Percentiles rank a stretch among this genome's conserved stretches.
Evolutionary conservation across 2,888 invertebrate species (phyloP).

Genomic region (Cecidostiba fungosa): DNA sequence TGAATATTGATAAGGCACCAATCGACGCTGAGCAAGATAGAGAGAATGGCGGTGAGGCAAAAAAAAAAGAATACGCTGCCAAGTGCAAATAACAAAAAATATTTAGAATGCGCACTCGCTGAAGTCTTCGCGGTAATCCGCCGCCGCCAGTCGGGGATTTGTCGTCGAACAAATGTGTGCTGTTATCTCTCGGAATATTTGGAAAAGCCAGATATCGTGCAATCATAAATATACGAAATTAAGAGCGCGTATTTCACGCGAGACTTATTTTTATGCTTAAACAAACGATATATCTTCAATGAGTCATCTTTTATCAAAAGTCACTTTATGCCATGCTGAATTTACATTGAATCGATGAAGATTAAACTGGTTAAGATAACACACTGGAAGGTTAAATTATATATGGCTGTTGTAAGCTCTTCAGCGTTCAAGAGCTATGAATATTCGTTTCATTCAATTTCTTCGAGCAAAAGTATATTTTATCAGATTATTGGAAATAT

Average conservation of each 20-base stretch:
- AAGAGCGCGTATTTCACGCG: neutral
- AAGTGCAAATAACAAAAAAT: slow-evolving; percentile 22
- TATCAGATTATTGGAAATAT: neutral
- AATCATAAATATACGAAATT: neutral
- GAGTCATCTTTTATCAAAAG: neutral
- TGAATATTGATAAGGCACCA: slow-evolving; percentile 70
- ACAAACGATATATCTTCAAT: neutral
- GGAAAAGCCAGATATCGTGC: neutral
- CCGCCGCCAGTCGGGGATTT: neutral
- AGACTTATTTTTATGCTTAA: neutral
- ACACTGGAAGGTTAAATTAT: neutral
- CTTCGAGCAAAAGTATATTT: no score
- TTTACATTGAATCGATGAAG: slow-evolving; percentile 3
- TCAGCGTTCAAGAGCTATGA: neutral
- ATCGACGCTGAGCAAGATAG: neutral
- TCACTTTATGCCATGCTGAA: neutral
- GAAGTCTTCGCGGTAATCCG: neutral
- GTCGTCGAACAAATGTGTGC: neutral
- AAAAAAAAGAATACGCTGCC: neutral
- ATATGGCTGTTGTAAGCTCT: neutral
- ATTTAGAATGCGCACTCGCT: no score
- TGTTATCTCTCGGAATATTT: neutral
- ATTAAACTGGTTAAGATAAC: neutral
- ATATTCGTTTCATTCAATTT: no score
- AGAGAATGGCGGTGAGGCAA: neutral